Evolutionary conservation across 2,113 vertebrate genomes (phyloP), one percentile per base, ranked within the genome.

Genomic region (Glaucidium brasilianum): DNA sequence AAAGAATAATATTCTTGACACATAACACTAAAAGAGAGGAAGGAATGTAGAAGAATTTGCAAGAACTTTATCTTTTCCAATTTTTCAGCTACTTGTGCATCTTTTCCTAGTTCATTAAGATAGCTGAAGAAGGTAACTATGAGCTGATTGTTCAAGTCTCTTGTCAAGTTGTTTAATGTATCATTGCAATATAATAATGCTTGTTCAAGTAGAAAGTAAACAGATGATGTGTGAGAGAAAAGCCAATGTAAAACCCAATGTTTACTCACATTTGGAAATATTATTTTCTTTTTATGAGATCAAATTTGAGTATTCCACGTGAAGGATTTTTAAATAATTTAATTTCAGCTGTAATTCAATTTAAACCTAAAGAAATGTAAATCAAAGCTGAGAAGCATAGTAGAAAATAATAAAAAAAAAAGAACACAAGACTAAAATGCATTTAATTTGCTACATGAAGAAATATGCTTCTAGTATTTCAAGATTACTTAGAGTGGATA

Each of bases 191-290:
- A 41, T n/a, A 79, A 55, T 71, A 79, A 71, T 35, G 74, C 19
- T 88, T 93, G 92, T 82, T 76, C 8, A 3, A 88, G 35, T 34
- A 63, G 45, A 96, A 96, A 85, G 75, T 43, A 92, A 94, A 95
- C 59, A 96, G 72, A 32, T 80, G n/a, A 88, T 35, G 21, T 76
- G 55, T 85, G 49, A 94, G 62, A 76, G 22, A 88, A 90, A 93
- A 93, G 23, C 5, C 49, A 26, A 32, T 15, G 22, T 23, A 88
- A 49, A 88, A 79, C 66, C 5, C 10, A 50, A 34, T 34, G 23
- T 69, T 88, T 72, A 76, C 2, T 11, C 15, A 62, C 9, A 22
- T 68, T 94, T 47, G 52, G 26, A 68, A 66, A 37, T 79, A 73
- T 79, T 94, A 32, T 52, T 87, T 69, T n/a, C 22, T 80, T 26